Evolutionary conservation across 2,797 vertebrate species (phyloP).

Genomic region (Sebastes hubbsi): DNA sequence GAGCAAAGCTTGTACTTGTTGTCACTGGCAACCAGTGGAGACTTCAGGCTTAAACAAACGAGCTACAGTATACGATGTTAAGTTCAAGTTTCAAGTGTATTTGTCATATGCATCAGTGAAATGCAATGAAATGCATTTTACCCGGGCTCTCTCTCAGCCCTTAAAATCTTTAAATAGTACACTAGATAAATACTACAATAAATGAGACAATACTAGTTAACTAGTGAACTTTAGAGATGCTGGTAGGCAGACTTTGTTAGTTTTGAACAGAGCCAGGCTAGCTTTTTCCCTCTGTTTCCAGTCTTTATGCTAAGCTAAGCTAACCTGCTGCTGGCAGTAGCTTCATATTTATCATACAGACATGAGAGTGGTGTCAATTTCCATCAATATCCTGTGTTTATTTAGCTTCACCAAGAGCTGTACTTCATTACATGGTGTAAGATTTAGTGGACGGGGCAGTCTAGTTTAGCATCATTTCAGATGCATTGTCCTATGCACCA

Average conservation of each 20-base stretch:
- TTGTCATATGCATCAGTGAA: too few species aligned
- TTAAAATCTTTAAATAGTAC: too few species aligned
- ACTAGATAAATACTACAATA: too few species aligned
- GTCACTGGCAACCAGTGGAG: neutral
- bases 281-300: too few species aligned
- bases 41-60: neutral
- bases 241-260: neutral
- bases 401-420: neutral
- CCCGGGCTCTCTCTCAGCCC: too few species aligned
- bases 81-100: too few species aligned
- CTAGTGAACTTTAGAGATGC: neutral
- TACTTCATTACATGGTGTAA: neutral
- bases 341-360: too few species aligned
- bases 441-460: neutral
- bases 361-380: too few species aligned
- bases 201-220: too few species aligned
- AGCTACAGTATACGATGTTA: too few species aligned
- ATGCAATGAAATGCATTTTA: too few species aligned
- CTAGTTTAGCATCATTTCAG: neutral
- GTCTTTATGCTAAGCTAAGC: neutral
- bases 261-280: neutral
- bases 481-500: neutral
- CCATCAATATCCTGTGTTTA: neutral
- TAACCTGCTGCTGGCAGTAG: neutral
- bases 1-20: neutral